Percentiles rank a stretch among this genome's conserved stretches.
Conservation (phyloP, 2,113 vertebrate species). For the Thalassoma bifasciatum region DNA sequence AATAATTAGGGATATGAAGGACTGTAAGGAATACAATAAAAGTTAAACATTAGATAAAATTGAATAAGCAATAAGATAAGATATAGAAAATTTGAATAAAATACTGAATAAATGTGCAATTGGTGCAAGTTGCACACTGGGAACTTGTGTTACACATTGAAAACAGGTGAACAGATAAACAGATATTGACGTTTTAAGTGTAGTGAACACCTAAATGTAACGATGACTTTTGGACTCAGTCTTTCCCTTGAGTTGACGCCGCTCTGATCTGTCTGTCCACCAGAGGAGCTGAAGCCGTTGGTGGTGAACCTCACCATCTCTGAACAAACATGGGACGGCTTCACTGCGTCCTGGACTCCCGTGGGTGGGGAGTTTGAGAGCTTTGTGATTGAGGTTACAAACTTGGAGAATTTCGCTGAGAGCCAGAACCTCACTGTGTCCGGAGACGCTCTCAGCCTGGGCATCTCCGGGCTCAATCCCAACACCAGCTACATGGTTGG, state of each 20-base stretch:
- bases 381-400: conserved; percentile 93
- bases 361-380: conserved; percentile 83
- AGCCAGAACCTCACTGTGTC: conserved; percentile 85
- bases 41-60: too few species aligned
- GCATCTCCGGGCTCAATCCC: conserved; percentile 86
- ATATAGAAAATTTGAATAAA: too few species aligned
- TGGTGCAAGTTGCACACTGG: too few species aligned
- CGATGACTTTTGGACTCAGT: conserved; percentile 21
- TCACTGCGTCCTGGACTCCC: conserved; percentile 91
- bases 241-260: conserved; percentile 54
- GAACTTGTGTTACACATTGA: too few species aligned
- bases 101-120: too few species aligned
- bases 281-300: conserved; percentile 84
- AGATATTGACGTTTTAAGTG: too few species aligned
- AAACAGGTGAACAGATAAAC: too few species aligned
- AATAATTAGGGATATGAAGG: too few species aligned
- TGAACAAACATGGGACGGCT: conserved; percentile 88
- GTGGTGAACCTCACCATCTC: conserved; percentile 85
- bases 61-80: too few species aligned
- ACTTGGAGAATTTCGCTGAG: conserved; percentile 75
- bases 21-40: too few species aligned
- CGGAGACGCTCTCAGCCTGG: conserved; percentile 80
- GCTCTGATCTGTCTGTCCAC: conserved; percentile 80
- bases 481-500: conserved; percentile 87
- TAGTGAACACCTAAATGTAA: too few species aligned